Conservation (phyloP, 92 coral and sea anemone species). For the Parazoanthus atlanticus region DNA sequence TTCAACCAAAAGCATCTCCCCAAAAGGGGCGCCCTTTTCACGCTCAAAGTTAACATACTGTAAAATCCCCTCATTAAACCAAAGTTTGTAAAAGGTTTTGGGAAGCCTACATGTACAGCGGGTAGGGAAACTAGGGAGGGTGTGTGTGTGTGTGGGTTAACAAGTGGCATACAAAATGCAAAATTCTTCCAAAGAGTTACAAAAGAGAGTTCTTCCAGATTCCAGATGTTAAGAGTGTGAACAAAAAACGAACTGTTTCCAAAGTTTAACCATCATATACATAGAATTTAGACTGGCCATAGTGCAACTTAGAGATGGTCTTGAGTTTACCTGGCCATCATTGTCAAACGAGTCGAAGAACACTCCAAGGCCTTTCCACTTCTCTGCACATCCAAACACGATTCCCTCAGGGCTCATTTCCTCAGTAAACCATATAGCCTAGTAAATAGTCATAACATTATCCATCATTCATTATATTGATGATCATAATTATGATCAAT, state of each 20-base stretch:
- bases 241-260: too few relatives aligned
- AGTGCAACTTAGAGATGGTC: not conserved
- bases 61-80: too few relatives aligned
- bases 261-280: not conserved
- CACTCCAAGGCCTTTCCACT: constrained; percentile 94
- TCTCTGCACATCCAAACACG: constrained; percentile 90
- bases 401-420: constrained; percentile 80
- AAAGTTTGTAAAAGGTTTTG: too few relatives aligned
- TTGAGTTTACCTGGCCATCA: constrained; percentile 86
- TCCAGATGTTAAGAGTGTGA: too few relatives aligned
- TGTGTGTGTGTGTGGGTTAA: too few relatives aligned
- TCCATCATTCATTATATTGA: not conserved
- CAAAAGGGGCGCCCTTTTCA: not conserved
- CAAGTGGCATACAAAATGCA: too few relatives aligned
- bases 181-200: too few relatives aligned
- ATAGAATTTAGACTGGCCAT: not conserved
- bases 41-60: too few relatives aligned
- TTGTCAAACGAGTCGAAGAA: constrained; percentile 97
- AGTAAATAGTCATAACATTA: not conserved
- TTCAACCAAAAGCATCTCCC: too few relatives aligned
- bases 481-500: not conserved
- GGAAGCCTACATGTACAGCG: too few relatives aligned
- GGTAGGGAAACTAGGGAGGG: too few relatives aligned
- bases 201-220: too few relatives aligned
- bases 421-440: constrained; percentile 96